phyloP scores from a whole-genome alignment of 2,797 vertebrate species.

The Chaetodon trifasciatus region DNA sequence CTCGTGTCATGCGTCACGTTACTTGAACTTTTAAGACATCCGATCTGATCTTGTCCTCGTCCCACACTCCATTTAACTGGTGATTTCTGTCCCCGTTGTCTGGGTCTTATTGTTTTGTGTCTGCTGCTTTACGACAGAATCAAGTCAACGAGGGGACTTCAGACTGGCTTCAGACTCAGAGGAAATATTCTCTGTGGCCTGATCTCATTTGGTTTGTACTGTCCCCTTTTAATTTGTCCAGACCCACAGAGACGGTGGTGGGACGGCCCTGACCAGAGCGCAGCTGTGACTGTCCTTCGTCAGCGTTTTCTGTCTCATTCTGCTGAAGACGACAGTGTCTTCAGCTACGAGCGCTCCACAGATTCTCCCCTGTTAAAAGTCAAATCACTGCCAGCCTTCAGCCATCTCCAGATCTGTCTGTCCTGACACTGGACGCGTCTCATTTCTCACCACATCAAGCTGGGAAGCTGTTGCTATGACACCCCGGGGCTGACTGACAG shows the following conservation, averaged over 20 bases:
- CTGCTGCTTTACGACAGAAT: slow-evolving; percentile 16
- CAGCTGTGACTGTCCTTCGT: neutral
- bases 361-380: neutral
- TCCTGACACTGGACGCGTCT: slow-evolving; percentile 35
- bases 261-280: neutral
- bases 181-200: slow-evolving; percentile 41
- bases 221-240: neutral
- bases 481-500: slow-evolving; percentile 68
- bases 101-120: too few species aligned
- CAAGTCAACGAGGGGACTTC: slow-evolving; percentile 12
- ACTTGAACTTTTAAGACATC: neutral
- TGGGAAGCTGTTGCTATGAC: slow-evolving; percentile 68
- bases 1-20: neutral
- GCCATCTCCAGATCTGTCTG: neutral
- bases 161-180: slow-evolving; percentile 21
- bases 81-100: neutral
- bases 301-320: neutral
- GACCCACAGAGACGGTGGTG: neutral
- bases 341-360: neutral
- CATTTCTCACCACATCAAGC: slow-evolving; percentile 36
- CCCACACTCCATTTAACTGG: neutral
- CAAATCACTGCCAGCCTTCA: neutral
- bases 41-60: neutral
- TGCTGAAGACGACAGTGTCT: neutral
- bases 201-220: slow-evolving; percentile 12